Percentiles rank a stretch among this genome's conserved stretches.
These are phyloP conservation scores for Diaphora mendica DNA, from an alignment of 2,888 invertebrate species.

Conservation along the genomic window DNA sequence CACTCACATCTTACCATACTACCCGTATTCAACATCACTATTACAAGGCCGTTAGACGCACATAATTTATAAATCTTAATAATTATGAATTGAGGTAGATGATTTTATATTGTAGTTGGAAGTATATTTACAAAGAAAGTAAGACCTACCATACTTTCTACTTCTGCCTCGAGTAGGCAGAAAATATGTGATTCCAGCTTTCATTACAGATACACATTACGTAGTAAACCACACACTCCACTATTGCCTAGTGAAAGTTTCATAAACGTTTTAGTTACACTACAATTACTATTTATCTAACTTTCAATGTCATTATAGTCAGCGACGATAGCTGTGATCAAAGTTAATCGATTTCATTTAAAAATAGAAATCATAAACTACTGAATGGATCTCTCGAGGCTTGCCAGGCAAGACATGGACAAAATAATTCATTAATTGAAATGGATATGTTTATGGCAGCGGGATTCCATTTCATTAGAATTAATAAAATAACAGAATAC, in stretches of 20 bases:
- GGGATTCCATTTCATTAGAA: background rate
- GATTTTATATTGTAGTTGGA: background rate
- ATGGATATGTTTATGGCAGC: background rate
- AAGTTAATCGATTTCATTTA: constrained; percentile 20
- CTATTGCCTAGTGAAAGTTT: constrained; percentile 36
- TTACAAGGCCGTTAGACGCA: no score
- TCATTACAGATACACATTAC: background rate
- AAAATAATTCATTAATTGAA: constrained; percentile 20
- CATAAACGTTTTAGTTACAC: constrained; percentile 28
- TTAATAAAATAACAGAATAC: constrained; percentile 17
- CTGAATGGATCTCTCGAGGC: constrained; percentile 8
- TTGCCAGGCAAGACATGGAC: constrained; percentile 10
- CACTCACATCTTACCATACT: no score
- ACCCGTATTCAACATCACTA: no score
- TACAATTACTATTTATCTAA: constrained; percentile 26
- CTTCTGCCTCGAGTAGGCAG: background rate
- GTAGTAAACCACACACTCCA: constrained; percentile 19
- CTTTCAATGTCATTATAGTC: constrained; percentile 27
- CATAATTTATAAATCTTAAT: background rate
- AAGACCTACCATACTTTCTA: background rate
- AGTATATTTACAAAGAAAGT: background rate
- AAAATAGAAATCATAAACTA: constrained; percentile 19
- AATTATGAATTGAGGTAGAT: background rate
- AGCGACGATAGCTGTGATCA: constrained; percentile 1
- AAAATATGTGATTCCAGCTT: background rate